Conservation (phyloP, 1,140 invertebrate species). For the Drosophila kikkawai region DNA sequence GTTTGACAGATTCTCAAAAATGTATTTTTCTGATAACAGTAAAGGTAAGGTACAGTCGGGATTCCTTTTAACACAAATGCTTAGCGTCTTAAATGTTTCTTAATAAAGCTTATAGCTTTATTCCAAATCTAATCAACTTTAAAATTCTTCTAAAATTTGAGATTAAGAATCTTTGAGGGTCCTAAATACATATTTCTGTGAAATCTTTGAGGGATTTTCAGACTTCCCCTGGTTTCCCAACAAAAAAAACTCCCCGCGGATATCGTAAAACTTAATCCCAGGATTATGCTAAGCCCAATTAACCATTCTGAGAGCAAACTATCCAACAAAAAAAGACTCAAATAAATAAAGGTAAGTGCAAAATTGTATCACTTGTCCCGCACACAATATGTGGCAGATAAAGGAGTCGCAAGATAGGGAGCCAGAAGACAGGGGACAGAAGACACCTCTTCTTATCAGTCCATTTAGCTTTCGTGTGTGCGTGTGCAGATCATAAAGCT, state of each 20-base stretch:
- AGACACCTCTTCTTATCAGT: slow-evolving; percentile 31
- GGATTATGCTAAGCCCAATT: not conserved
- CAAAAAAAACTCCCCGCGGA: not conserved
- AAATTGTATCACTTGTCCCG: slow-evolving; percentile 29
- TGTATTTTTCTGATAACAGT: slow-evolving; percentile 18
- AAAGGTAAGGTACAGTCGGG: slow-evolving; percentile 13
- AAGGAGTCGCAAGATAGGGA: slow-evolving; percentile 16
- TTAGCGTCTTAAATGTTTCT: not conserved
- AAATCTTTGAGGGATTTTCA: not conserved
- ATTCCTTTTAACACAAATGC: not conserved
- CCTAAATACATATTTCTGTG: not conserved
- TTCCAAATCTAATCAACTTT: too few species aligned
- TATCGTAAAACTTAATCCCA: not conserved
- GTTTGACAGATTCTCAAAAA: slow-evolving; percentile 21
- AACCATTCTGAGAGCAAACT: slow-evolving; percentile 9
- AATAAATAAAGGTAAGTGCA: slow-evolving; percentile 25
- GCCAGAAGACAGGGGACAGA: slow-evolving; percentile 2
- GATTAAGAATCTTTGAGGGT: not conserved
- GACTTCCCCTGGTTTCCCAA: not conserved
- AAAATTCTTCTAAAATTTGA: not conserved
- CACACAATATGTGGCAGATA: slow-evolving; percentile 6
- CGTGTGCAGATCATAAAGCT: slow-evolving; percentile 61
- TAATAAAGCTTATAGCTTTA: not conserved
- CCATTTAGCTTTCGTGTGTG: slow-evolving; percentile 31
- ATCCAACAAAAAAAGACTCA: slow-evolving; percentile 15